Base-by-base conservation (phyloP, 2,888 invertebrate genomes). In the Torymus aiolomorphi region DNA sequence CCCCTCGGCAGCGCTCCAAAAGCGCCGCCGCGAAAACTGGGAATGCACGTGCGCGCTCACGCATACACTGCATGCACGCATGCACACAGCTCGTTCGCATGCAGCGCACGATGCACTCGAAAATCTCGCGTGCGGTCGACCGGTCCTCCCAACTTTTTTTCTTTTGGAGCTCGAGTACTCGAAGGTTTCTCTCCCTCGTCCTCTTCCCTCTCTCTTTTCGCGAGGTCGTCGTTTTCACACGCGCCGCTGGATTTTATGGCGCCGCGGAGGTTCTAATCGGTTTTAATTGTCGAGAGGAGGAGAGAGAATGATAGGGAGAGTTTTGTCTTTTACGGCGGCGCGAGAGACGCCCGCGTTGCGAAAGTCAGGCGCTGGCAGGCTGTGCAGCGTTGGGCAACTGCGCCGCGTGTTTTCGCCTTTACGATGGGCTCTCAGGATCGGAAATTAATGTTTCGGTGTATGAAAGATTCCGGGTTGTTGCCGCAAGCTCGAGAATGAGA, bases 1-100 rank as follows among this genome's bases (percentile, higher is more conserved):
- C 42, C 42, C n/a, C 61, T 69, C 67, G 76, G 57, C 76, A 57
- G n/a, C 54, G 67, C 78, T 78, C 67, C 78, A 73, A 73, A 72
- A 72, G 54, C 62, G 14, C 62, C 20, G 31, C 70, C 18, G 42
- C 42, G 62, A 49, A 54, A 70, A 59, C 42, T 20, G 75, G 59
- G 49, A 52, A 52, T 54, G 20, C 51, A 52, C 62, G 57, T 42
- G 69, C 52, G 18, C 54, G 24, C 31, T 2, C 62, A 10, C 42
- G 11, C 12, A 49, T 14, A 16, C 14, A 62, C n/a, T 20, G 1
- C 52, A n/a, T 10, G 14, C 31, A 56, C 51, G 42, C 42, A 42
- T 8, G 8, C 42, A 42, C 42, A 8, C 42, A 42, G 42, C 42
- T 42, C 42, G 42, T 42, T 42, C 42, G 42, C 42, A 42, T 42